Conservation (phyloP, 2,113 vertebrate genomes). For the Phrynosoma blainvillii region DNA sequence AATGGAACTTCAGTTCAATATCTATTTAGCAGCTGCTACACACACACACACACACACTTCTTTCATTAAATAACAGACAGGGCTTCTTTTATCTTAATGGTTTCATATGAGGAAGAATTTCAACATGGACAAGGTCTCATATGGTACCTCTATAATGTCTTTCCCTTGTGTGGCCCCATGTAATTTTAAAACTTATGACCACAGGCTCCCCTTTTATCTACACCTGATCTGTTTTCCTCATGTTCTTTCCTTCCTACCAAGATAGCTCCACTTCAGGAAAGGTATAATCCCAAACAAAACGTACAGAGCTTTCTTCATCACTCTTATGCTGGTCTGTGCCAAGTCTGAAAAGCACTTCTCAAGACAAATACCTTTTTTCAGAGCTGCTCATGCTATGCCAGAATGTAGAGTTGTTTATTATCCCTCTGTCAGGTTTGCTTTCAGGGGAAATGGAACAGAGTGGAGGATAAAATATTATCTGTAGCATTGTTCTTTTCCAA, state of each 20-base stretch:
- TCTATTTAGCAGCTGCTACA: too few species aligned
- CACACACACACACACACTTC: neutral
- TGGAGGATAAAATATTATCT: conserved; percentile 27
- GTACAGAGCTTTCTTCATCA: neutral
- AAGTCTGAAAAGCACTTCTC: conserved; percentile 12
- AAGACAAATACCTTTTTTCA: conserved; percentile 48
- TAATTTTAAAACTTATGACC: conserved; percentile 17
- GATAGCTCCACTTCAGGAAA: neutral
- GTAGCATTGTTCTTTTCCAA: neutral
- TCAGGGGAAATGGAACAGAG: conserved; percentile 22
- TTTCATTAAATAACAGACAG: neutral
- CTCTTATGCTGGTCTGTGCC: neutral
- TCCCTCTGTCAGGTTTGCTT: conserved; percentile 33
- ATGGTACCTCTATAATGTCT: conserved; percentile 5
- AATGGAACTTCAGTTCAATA: too few species aligned
- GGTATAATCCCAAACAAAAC: neutral
- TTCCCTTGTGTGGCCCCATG: neutral
- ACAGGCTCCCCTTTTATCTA: conserved; percentile 8
- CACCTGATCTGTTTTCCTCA: neutral
- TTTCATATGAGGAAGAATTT: conserved; percentile 3
- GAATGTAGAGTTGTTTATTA: conserved; percentile 5
- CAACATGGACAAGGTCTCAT: neutral
- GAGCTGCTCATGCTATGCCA: conserved; percentile 18
- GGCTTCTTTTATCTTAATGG: neutral
- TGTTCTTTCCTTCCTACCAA: neutral